These are phyloP conservation scores for Actenoides lindsayi DNA, from an alignment of 2,113 vertebrate genomes.

Conservation along the genomic window DNA sequence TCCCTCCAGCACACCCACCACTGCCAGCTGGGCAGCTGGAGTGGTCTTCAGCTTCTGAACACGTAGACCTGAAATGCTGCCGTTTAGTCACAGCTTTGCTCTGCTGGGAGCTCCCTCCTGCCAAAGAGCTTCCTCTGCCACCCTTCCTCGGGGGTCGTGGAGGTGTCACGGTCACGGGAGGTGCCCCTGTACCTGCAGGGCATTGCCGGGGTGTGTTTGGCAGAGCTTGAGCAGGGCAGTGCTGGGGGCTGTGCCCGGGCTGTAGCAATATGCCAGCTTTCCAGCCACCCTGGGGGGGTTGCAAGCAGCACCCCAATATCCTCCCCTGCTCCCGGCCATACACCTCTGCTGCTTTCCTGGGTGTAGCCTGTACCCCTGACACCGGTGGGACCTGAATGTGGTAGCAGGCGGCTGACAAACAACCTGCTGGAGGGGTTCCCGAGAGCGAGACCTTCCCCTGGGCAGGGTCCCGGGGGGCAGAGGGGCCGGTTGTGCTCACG, in stretches of 20 bases:
- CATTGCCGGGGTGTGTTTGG: not conserved
- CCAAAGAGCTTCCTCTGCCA: not conserved
- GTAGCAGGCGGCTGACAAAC: not conserved
- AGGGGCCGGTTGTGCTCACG: not conserved
- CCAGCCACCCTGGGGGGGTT: fast-evolving
- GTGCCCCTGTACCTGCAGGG: not conserved
- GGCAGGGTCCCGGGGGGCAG: not conserved
- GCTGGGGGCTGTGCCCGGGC: not conserved
- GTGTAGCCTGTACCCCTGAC: not conserved
- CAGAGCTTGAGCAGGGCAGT: not conserved
- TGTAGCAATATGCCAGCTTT: fast-evolving
- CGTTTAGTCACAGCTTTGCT: not conserved
- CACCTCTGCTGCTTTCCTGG: not conserved
- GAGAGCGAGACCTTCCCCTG: fast-evolving
- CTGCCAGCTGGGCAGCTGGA: not conserved
- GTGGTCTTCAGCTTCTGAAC: fast-evolving
- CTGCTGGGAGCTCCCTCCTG: not conserved
- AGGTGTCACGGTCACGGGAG: not conserved
- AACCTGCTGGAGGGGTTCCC: fast-evolving
- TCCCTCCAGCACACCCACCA: not conserved
- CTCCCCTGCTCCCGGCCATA: not conserved
- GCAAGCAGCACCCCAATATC: not conserved
- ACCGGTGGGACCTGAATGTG: fast-evolving
- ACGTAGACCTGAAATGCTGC: fast-evolving
- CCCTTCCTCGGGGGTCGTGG: not conserved